phyloP scores from a whole-genome alignment of 2,888 invertebrate genomes.

The Silvanus unidentatus region DNA sequence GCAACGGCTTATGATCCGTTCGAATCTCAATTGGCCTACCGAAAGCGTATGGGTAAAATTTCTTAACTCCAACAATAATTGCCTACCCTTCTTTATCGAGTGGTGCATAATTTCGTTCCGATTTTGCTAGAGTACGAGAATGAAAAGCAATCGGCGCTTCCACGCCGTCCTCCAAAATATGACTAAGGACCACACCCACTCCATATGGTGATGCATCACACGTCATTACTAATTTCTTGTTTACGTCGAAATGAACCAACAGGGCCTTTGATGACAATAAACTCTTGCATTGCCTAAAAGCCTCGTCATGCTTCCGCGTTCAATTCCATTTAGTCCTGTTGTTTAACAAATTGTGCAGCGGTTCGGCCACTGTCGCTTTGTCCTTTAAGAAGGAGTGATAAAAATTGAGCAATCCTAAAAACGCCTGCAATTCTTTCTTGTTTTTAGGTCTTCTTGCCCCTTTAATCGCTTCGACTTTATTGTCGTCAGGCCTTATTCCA shows the following conservation, averaged over 20 bases:
- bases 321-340: slow-evolving; percentile 3
- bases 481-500: slow-evolving; percentile 5
- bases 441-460: slow-evolving; percentile 3
- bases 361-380: slow-evolving; percentile 1
- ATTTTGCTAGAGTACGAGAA: neutral
- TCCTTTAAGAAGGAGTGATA: slow-evolving; percentile 3
- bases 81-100: slow-evolving; percentile 1
- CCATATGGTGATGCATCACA: neutral
- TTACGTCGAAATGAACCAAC: neutral
- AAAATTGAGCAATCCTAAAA: slow-evolving; percentile 6
- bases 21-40: neutral
- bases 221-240: neutral
- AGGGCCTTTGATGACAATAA: neutral
- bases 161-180: neutral
- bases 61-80: slow-evolving; percentile 1
- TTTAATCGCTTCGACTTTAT: slow-evolving; percentile 3
- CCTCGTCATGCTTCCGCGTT: neutral
- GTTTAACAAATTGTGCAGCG: slow-evolving; percentile 1
- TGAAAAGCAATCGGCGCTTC: neutral
- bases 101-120: neutral
- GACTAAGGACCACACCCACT: neutral
- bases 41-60: neutral
- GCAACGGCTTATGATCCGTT: slow-evolving; percentile 7
- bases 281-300: slow-evolving; percentile 2
- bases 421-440: slow-evolving; percentile 2